A percentile compares a stretch with the other conserved stretches of the same genome.
phyloP scores from a whole-genome alignment of 2,113 vertebrate species.

The Felis chaus region DNA sequence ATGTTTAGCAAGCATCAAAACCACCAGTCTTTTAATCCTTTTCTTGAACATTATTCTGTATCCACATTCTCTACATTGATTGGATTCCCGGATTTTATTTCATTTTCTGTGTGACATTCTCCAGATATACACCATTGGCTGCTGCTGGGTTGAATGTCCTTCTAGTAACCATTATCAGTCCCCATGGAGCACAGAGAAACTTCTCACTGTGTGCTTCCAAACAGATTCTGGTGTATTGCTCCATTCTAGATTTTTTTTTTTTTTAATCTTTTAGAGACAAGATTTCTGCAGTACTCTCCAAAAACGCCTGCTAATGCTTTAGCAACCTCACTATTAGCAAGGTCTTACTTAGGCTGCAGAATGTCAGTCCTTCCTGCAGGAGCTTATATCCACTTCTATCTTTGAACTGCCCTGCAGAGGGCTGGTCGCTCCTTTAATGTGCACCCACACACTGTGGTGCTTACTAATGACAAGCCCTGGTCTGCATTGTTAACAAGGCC shows the following conservation, averaged over 20 bases:
- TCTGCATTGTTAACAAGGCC: neutral
- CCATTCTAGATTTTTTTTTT: neutral
- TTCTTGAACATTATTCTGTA: neutral
- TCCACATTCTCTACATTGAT: neutral
- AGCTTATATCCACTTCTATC: neutral
- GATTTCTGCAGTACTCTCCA: neutral
- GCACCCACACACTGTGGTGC: accelerated
- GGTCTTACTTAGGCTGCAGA: neutral
- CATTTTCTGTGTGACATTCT: neutral
- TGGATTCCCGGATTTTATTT: neutral
- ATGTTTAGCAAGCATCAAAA: neutral
- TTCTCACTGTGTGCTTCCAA: neutral
- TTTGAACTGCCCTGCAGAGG: neutral
- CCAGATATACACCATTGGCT: too few relatives aligned
- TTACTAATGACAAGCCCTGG: too few relatives aligned
- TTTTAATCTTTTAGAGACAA: neutral
- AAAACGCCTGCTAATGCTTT: neutral
- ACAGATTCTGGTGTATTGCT: neutral
- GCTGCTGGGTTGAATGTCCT: neutral
- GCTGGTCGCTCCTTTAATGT: neutral
- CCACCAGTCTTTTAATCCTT: neutral
- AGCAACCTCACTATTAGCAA: neutral
- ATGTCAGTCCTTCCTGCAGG: neutral
- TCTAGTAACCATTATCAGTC: neutral
- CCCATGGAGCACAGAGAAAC: neutral